These are phyloP conservation scores for Holcopasites calliopsidis DNA, from an alignment of 1,140 invertebrate species.

Conservation along the genomic window DNA sequence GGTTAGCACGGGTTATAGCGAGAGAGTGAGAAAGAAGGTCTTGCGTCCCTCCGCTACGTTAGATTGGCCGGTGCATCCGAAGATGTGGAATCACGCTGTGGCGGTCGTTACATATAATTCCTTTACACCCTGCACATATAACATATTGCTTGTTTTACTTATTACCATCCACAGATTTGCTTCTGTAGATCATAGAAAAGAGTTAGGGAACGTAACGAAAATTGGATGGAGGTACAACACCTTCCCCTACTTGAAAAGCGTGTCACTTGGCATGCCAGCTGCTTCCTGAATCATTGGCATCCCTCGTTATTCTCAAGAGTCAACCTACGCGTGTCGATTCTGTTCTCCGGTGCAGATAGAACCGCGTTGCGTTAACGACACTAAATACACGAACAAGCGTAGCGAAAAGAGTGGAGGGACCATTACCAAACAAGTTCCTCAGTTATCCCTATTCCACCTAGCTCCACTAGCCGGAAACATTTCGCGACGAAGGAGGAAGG, in stretches of 20 bases:
- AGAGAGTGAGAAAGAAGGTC: no score
- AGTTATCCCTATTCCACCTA: neutral
- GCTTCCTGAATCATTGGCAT: conserved; percentile 13
- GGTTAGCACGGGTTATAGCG: no score
- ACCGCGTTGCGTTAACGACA: conserved; percentile 25
- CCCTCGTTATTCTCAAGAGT: conserved; percentile 15
- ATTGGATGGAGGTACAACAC: no score
- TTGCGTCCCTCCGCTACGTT: no score
- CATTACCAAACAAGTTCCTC: conserved; percentile 8
- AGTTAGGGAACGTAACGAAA: no score
- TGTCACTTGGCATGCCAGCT: neutral
- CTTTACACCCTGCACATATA: no score
- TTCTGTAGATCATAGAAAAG: no score
- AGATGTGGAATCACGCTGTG: no score
- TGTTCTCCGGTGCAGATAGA: neutral
- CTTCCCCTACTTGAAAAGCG: conserved; percentile 35
- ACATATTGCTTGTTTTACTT: no score
- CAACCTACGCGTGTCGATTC: conserved; percentile 1
- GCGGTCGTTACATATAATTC: no score
- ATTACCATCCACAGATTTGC: no score
- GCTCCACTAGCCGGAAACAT: conserved; percentile 50
- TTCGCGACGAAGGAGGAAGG: conserved; percentile 52
- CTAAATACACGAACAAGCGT: conserved; percentile 31
- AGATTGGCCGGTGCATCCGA: no score
- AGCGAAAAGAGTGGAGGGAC: conserved; percentile 15